Conservation (phyloP, 2,888 invertebrate species). For the Saturnia pavonia region DNA sequence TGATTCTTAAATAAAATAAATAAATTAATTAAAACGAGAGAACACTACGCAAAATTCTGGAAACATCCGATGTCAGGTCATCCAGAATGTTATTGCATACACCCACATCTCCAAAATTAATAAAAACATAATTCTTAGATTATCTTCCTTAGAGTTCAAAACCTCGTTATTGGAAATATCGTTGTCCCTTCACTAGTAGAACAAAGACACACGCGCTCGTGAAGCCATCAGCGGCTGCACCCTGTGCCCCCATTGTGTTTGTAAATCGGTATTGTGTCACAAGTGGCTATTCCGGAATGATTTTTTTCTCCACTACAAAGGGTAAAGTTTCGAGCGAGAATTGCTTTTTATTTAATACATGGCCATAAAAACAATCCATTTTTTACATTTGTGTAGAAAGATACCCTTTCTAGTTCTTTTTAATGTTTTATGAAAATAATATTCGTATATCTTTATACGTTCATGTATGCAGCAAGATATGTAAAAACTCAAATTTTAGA, state of each 20-base stretch:
- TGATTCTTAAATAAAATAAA: too few relatives aligned
- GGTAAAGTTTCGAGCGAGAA: slow-evolving; percentile 30
- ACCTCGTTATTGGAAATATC: neutral
- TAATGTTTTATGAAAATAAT: neutral
- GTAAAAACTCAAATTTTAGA: too few relatives aligned
- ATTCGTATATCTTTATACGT: neutral
- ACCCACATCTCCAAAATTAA: neutral
- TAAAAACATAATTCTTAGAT: neutral
- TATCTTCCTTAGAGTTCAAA: neutral
- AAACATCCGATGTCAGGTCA: too few relatives aligned
- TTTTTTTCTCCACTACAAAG: slow-evolving; percentile 22
- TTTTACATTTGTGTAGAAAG: slow-evolving; percentile 2
- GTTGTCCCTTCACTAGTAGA: slow-evolving; percentile 21
- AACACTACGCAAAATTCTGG: too few relatives aligned
- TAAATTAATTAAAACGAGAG: too few relatives aligned
- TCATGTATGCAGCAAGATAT: too few relatives aligned
- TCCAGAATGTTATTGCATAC: too few relatives aligned
- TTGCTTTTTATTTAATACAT: slow-evolving; percentile 26
- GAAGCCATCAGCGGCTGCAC: slow-evolving; percentile 33
- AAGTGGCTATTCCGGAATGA: slow-evolving; percentile 36
- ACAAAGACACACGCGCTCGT: slow-evolving; percentile 22
- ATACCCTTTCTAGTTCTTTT: slow-evolving; percentile 2
- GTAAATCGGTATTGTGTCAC: slow-evolving; percentile 26
- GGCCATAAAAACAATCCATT: neutral
- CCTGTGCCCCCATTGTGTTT: slow-evolving; percentile 29